A percentile compares a stretch with the other conserved stretches of the same genome.
Conservation (phyloP, 2,797 vertebrate species). For the Sylvia borin region DNA sequence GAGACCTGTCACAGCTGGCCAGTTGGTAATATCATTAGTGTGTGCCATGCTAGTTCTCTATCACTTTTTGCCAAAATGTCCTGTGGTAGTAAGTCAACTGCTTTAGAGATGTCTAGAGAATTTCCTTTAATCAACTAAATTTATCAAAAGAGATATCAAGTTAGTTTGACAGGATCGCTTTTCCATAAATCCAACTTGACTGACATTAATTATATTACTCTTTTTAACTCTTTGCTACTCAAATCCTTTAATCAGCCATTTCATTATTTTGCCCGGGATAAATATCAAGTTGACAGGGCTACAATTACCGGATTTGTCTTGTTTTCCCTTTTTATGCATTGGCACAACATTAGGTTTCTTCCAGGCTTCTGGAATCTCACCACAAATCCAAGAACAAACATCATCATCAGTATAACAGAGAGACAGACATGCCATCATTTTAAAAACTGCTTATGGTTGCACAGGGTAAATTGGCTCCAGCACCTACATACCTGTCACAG, state of each 20-base stretch:
- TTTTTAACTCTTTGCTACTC: slow-evolving; percentile 56
- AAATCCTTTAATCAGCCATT: slow-evolving; percentile 3
- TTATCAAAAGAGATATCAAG: slow-evolving; percentile 12
- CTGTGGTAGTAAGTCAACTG: background rate
- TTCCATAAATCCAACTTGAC: slow-evolving; percentile 21
- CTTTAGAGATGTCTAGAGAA: background rate
- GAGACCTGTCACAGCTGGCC: background rate
- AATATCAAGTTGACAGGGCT: slow-evolving; percentile 6
- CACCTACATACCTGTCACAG: background rate
- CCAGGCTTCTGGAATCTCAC: background rate
- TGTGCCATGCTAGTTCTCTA: background rate
- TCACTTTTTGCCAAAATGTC: background rate
- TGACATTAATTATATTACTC: slow-evolving; percentile 29
- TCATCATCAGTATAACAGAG: background rate
- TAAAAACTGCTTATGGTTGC: background rate
- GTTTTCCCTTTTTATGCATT: background rate
- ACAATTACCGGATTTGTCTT: background rate
- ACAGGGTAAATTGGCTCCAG: background rate
- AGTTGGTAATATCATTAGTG: background rate
- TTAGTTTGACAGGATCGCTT: slow-evolving; percentile 27
- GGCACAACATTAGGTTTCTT: background rate
- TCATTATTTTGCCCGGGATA: background rate
- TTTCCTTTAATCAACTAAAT: slow-evolving; percentile 39
- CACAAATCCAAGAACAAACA: background rate
- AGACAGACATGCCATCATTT: background rate